Base-by-base conservation (phyloP, 2,888 invertebrate genomes). In the Dicranocentrus wangi region DNA sequence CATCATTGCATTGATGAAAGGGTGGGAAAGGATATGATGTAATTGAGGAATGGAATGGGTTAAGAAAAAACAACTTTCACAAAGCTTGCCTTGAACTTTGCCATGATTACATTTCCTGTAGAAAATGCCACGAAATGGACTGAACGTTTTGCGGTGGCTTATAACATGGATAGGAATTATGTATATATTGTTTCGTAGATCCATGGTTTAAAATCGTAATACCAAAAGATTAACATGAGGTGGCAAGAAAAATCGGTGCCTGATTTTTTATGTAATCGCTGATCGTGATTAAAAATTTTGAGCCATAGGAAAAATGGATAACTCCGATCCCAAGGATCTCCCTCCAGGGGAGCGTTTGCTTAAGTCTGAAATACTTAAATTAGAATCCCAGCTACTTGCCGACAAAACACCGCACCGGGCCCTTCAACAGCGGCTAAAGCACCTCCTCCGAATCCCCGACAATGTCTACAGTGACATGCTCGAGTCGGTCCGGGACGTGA, bases 401-500 rank as follows among this genome's bases (percentile, higher is more conserved):
- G 63, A 28, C 15, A 39, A 63, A 2, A 39, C 28, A 1, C 39
- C 63, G 3, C 63, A 43, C n/a, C 43, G 17, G 15, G 15, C 23
- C 13, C 27, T 42, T n/a, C 42, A 66, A 7, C 21, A 21, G 13
- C 21, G 42, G 1, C n/a, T 42, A 1, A 15, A 66, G 25, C 32
- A 63, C 15, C 47, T 66, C 23, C 66, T 66, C 32, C 43, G 66
- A 23, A 23, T 66, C 19, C 47, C 66, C 2, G 66, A 66, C 47
- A 13, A 25, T 8, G 43, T 66, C 17, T 66, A 66, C 25, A 7
- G 21, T 25, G 66, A 66, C 42, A 66, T 66, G 43, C n/a, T 66
- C 3, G n/a, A 66, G n/a, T 43, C 42, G 1, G 66, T 47, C 1
- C 42, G 66, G 15, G 66, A 66, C 7, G 66, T 66, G 2, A 43